Evolutionary conservation across 2,797 vertebrate species (phyloP).

Genomic region (Acanthiza pusilla): DNA sequence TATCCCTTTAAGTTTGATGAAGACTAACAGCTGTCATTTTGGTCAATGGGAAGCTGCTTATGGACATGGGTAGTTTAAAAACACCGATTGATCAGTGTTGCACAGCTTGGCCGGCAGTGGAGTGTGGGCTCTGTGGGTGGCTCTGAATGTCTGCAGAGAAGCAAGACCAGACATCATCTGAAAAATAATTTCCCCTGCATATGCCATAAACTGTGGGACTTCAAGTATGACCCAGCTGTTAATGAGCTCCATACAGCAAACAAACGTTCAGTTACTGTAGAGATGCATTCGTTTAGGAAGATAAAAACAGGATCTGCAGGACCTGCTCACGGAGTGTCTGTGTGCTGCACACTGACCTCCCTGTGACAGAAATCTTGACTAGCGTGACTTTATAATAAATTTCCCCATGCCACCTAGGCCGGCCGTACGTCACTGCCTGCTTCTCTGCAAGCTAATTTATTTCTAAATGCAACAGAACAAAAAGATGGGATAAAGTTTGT

Average conservation of each 20-base stretch:
- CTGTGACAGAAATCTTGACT: not conserved
- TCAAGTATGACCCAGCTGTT: constrained; percentile 40
- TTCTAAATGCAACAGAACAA: not conserved
- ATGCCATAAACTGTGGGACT: constrained; percentile 25
- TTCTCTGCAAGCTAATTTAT: not conserved
- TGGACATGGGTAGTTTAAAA: not conserved
- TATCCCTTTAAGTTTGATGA: not conserved
- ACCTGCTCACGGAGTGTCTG: not conserved
- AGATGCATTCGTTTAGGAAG: not conserved
- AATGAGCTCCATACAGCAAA: constrained; percentile 52
- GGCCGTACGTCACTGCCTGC: not conserved
- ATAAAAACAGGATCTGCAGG: not conserved
- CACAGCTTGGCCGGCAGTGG: fast-evolving
- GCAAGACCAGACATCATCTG: constrained; percentile 9
- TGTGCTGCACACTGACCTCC: not conserved
- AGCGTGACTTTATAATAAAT: not conserved
- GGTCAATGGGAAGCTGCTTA: not conserved
- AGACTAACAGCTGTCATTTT: not conserved
- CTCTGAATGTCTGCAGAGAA: not conserved
- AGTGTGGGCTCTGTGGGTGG: constrained; percentile 18
- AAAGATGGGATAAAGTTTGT: not conserved
- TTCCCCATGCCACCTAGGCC: not conserved
- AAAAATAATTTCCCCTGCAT: constrained; percentile 38
- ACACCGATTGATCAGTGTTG: fast-evolving
- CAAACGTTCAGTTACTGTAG: not conserved